Evolutionary conservation across 1,140 invertebrate species (phyloP).

Genomic region (Aphis gossypii): DNA sequence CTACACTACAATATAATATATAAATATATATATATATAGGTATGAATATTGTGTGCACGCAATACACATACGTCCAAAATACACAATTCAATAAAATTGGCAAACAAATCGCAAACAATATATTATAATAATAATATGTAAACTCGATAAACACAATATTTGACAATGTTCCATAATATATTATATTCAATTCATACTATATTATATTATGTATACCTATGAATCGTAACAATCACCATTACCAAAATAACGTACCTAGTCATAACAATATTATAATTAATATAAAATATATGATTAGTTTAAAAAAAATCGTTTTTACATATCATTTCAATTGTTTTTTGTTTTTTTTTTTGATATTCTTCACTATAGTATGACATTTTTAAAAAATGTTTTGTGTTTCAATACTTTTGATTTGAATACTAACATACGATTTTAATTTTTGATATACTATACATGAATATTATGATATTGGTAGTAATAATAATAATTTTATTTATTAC

Average conservation of each 20-base stretch:
- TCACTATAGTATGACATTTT: too few relatives aligned
- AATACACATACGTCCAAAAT: neutral
- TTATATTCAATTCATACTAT: neutral
- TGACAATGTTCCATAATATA: neutral
- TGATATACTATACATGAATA: neutral
- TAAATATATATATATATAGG: neutral
- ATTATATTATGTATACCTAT: neutral
- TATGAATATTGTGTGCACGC: neutral
- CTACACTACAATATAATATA: neutral
- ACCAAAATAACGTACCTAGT: neutral
- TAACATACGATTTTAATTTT: neutral
- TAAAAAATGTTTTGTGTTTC: neutral
- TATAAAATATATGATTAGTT: neutral
- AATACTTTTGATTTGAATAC: neutral
- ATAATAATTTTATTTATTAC: neutral
- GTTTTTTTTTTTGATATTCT: too few relatives aligned
- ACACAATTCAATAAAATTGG: conserved; percentile 12
- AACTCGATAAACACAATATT: conserved; percentile 19
- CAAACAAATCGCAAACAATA: neutral
- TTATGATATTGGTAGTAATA: neutral
- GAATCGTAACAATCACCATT: neutral
- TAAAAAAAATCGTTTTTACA: too few relatives aligned
- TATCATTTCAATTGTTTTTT: too few relatives aligned
- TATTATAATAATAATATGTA: neutral
- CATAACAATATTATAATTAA: neutral